phyloP scores from a whole-genome alignment of 2,797 vertebrate species.

The Fratercula arctica region DNA sequence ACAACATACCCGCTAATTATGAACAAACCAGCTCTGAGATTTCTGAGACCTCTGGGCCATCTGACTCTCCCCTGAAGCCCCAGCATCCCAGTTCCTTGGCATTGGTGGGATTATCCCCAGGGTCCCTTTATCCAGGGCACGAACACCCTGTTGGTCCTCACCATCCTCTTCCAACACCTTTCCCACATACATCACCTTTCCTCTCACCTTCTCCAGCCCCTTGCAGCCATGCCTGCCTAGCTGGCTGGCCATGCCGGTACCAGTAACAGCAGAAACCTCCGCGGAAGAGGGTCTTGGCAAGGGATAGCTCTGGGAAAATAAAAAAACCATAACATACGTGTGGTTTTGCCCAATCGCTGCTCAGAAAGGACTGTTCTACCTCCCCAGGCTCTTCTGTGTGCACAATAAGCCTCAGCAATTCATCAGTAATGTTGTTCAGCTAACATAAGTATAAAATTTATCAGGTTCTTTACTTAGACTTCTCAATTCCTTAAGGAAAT shows the following conservation, averaged over 20 bases:
- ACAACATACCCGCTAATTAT: background rate
- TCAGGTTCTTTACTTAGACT: background rate
- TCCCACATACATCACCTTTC: background rate
- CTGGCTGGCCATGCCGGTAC: rapidly evolving
- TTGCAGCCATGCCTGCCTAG: background rate
- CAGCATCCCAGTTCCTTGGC: background rate
- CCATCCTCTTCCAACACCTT: background rate
- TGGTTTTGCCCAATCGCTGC: background rate
- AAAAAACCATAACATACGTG: background rate
- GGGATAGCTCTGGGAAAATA: background rate
- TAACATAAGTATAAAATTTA: background rate
- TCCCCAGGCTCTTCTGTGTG: background rate
- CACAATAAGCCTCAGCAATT: background rate
- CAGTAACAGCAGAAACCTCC: background rate
- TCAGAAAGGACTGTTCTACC: background rate
- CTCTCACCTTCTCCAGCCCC: background rate
- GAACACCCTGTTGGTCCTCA: background rate
- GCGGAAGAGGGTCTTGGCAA: background rate
- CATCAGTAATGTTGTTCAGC: background rate
- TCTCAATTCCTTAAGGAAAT: background rate
- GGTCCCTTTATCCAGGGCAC: background rate
- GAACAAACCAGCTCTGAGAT: background rate
- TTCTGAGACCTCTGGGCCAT: background rate
- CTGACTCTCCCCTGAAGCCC: background rate
- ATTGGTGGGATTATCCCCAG: background rate